Conservation (phyloP, 2,888 invertebrate species). For the Meliscaeva auricollis region DNA sequence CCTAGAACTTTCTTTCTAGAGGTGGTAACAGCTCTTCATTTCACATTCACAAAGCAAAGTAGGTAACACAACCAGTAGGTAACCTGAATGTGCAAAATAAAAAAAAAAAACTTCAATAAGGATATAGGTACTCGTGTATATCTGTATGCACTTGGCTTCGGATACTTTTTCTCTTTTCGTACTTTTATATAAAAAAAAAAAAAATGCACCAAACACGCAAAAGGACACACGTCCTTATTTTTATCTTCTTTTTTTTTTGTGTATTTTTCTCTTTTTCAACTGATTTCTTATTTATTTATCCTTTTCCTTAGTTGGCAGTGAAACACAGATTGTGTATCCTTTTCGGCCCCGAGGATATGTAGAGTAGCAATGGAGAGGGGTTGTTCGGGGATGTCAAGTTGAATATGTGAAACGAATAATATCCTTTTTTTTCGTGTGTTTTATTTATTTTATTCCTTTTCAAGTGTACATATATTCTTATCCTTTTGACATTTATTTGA, state of each 20-base stretch:
- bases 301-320: conserved; percentile 69
- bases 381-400: conserved; percentile 44
- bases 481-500: conserved; percentile 74
- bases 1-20: conserved; percentile 71
- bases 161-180: conserved; percentile 28
- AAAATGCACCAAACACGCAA: conserved; percentile 62
- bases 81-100: conserved; percentile 47
- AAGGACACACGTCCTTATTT: conserved; percentile 61
- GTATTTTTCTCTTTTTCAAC: conserved; percentile 16
- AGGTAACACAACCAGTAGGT: conserved; percentile 53
- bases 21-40: conserved; percentile 61
- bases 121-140: conserved; percentile 14
- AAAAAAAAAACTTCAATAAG: conserved; percentile 8
- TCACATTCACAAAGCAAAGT: conserved; percentile 70
- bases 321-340: conserved; percentile 71
- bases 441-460: conserved; percentile 54
- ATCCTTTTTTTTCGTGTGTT: conserved; percentile 51
- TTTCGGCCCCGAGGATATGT: conserved; percentile 53
- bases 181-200: neutral
- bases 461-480: conserved; percentile 52
- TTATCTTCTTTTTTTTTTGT: conserved; percentile 30
- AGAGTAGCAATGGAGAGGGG: conserved; percentile 10
- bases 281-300: conserved; percentile 62
- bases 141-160: conserved; percentile 57
- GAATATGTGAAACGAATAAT: conserved; percentile 54